phyloP scores from a whole-genome alignment of 2,113 vertebrate species.

The Todiramphus chloris region DNA sequence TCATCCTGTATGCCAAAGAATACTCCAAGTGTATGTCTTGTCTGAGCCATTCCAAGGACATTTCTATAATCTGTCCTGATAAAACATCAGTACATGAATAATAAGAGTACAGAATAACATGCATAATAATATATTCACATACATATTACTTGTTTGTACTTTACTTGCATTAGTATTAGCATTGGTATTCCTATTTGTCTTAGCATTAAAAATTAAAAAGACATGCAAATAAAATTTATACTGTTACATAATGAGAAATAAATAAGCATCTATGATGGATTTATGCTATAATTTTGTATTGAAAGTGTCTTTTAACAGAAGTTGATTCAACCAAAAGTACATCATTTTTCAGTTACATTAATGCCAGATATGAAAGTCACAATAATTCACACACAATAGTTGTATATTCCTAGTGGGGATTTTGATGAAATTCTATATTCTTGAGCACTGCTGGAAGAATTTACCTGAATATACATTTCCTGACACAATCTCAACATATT shows the following conservation, averaged over 20 bases:
- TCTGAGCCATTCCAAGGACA: neutral
- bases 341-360: constrained; percentile 37
- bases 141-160: neutral
- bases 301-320: neutral
- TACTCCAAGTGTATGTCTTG: neutral
- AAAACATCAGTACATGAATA: neutral
- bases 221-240: neutral
- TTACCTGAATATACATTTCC: neutral
- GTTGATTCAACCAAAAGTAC: neutral
- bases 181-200: neutral
- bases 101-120: neutral
- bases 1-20: neutral
- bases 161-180: neutral
- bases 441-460: neutral
- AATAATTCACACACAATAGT: neutral
- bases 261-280: neutral
- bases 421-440: neutral
- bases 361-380: constrained; percentile 13
- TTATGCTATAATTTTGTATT: neutral
- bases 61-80: neutral
- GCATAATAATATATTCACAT: neutral
- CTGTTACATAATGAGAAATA: neutral
- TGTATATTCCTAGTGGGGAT: neutral
- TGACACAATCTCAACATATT: neutral
- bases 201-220: neutral